Base-by-base conservation (phyloP, 2,113 vertebrate species). In the Octodon degus region DNA sequence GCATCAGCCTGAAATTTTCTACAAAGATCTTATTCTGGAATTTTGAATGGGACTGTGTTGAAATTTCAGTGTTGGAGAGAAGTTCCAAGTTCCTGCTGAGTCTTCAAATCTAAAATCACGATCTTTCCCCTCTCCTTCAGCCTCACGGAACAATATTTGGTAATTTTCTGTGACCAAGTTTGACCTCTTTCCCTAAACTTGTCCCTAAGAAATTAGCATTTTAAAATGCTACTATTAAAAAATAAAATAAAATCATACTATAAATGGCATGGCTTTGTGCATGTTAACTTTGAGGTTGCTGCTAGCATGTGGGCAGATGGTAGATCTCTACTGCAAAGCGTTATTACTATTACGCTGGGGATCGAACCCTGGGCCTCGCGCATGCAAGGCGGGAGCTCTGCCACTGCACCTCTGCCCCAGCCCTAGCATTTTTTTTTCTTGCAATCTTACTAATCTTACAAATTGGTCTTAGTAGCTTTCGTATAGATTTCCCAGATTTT, bases 41-140 rank as follows among this genome's bases (percentile, higher is more conserved):
- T 82, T 86, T 82, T 95, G 81, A 89, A 86, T 58, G 63, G 90
- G 25, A 89, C 80, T 92, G 4, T 89, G 12, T 65, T 60, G 72
- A 92, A 76, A 76, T 89, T 85, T 13, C 63, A 92, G 10, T 53
- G 40, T 67, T 12, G 1, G 37, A 17, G 55, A 76, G 32, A 92
- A 30, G 27, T 86, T 25, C 37, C 24, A 83, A 65, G 53, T 80
- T 63, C 65, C 30, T 63, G 25, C 14, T 79, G 53, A 87, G 20
- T 70, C 43, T 94, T 91, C 22, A 8, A 53, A 22, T 83, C 47
- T 50, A 68, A 19, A 80, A 92, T 72, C 6, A 34, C 62, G 34
- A 10, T 92, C 27, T 72, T 3, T 22, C 7, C 62, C 27, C 8
- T 17, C 82, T 43, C 88, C 40, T 76, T 77, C 63, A 40, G 55